Evolutionary conservation across 2,888 invertebrate species (phyloP), one percentile per base, ranked within the genome.

Genomic region (Taphrorychus bicolor): DNA sequence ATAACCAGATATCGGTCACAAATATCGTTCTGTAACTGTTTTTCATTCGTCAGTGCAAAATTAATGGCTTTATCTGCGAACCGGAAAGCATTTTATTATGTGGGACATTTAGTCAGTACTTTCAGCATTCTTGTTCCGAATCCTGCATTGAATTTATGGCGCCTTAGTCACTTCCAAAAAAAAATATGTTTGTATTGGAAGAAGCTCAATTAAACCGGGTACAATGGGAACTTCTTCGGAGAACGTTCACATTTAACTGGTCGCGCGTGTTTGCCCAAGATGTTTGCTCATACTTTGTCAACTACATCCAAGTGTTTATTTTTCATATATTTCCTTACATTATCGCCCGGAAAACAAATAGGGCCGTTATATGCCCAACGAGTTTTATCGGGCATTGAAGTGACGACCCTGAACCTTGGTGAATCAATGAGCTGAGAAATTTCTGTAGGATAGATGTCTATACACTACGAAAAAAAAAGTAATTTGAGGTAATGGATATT

Each of bases 301-400:
- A 58, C 63, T 40, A 23, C 32, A n/a, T n/a, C n/a, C 32, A 14
- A 49, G 51, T 64, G 63, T 64, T 64, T 64, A 51, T 40, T 42
- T 51, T 57, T 58, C 58, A 53, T 61, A 61, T 64, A 52, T 64
- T 64, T 64, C 42, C 57, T 21, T 52, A 23, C 49, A 52, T 64
- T 64, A 64, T 64, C 51, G 40, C 42, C 57, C 41, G 42, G 42
- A 61, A 53, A 52, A 61, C 53, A 61, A 61, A 64, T 58, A 64
- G 51, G 41, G 24, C 48, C 40, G 18, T 23, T 64, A 41, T 22
- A 19, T 21, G 23, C 51, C 22, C 58, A 58, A 32, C 24, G 23
- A 24, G 40, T 59, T 17, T 59, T 40, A 51, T 40, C 51, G 22
- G 21, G 11, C 51, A 22, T 19, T 51, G 18, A 9, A 32, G 11